Percentiles rank a stretch among this genome's conserved stretches.
These are phyloP conservation scores for Drosophila lacertosa DNA, from an alignment of 1,140 invertebrate genomes.

Conservation along the genomic window DNA sequence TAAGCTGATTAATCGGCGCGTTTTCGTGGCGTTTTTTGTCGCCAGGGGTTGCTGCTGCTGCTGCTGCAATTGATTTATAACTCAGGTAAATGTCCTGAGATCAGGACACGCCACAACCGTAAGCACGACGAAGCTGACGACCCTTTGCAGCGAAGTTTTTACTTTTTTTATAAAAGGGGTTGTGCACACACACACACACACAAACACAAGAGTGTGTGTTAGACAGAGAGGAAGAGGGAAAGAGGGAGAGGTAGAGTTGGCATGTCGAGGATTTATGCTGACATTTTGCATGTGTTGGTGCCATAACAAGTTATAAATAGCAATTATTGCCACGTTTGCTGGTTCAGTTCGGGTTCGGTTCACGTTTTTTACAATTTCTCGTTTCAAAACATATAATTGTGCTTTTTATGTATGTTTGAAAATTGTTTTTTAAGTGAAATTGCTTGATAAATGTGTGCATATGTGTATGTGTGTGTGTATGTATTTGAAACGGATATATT, in stretches of 20 bases:
- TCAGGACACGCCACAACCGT: constrained; percentile 64
- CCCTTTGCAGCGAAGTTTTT: constrained; percentile 52
- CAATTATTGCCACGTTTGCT: constrained; percentile 69
- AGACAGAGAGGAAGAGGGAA: neutral
- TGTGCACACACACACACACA: constrained; percentile 51
- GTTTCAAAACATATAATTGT: constrained; percentile 76
- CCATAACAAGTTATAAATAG: constrained; percentile 81
- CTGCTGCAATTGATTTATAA: constrained; percentile 71
- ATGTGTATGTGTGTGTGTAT: constrained; percentile 17
- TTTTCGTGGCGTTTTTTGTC: constrained; percentile 25
- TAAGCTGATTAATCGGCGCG: constrained; percentile 33
- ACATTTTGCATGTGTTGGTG: constrained; percentile 71
- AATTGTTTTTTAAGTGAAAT: constrained; percentile 82
- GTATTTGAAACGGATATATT: constrained; percentile 21
- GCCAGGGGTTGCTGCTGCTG: constrained; percentile 19
- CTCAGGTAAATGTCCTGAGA: constrained; percentile 79
- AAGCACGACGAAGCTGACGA: constrained; percentile 26
- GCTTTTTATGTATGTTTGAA: constrained; percentile 69
- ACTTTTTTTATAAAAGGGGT: constrained; percentile 59
- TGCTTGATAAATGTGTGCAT: constrained; percentile 45
- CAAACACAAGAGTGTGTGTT: neutral
- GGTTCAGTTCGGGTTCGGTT: constrained; percentile 1
- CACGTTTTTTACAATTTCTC: constrained; percentile 60
- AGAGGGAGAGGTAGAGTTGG: neutral
- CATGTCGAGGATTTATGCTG: constrained; percentile 50